These are phyloP conservation scores for Cordilura impudica DNA, from an alignment of 2,888 invertebrate species.

Conservation along the genomic window DNA sequence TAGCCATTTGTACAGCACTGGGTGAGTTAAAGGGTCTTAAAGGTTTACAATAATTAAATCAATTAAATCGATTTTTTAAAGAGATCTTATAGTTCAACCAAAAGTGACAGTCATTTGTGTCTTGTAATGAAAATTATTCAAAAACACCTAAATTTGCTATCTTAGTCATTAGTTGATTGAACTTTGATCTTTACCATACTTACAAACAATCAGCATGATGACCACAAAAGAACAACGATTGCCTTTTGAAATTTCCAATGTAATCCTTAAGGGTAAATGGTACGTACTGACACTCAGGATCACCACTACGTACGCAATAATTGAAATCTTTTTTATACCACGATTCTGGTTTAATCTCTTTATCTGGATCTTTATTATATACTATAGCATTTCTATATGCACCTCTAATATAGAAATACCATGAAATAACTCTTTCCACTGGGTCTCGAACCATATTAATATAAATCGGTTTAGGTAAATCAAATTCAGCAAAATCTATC, in stretches of 20 bases:
- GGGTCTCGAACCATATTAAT: conserved; percentile 92
- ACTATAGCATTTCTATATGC: conserved; percentile 89
- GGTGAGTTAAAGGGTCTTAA: conserved; percentile 91
- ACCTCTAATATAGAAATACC: conserved; percentile 91
- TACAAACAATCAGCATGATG: conserved; percentile 89
- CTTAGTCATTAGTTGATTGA: neutral
- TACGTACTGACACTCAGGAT: conserved; percentile 83
- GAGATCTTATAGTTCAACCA: neutral
- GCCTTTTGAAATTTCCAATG: conserved; percentile 83
- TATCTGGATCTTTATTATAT: conserved; percentile 87
- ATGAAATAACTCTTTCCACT: conserved; percentile 90
- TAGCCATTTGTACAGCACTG: conserved; percentile 89
- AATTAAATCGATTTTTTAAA: too few relatives aligned
- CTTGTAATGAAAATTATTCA: too few relatives aligned
- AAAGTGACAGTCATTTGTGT: neutral
- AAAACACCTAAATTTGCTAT: too few relatives aligned
- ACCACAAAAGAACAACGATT: conserved; percentile 85
- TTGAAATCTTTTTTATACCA: conserved; percentile 83
- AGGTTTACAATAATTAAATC: too few relatives aligned
- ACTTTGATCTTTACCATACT: conserved; percentile 71
- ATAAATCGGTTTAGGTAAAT: conserved; percentile 88
- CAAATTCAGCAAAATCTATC: conserved; percentile 89
- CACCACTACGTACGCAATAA: conserved; percentile 87
- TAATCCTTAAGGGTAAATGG: conserved; percentile 88
- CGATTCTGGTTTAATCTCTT: conserved; percentile 69